phyloP scores from a whole-genome alignment of 2,888 invertebrate species.

The Eupithecia vulgata region DNA sequence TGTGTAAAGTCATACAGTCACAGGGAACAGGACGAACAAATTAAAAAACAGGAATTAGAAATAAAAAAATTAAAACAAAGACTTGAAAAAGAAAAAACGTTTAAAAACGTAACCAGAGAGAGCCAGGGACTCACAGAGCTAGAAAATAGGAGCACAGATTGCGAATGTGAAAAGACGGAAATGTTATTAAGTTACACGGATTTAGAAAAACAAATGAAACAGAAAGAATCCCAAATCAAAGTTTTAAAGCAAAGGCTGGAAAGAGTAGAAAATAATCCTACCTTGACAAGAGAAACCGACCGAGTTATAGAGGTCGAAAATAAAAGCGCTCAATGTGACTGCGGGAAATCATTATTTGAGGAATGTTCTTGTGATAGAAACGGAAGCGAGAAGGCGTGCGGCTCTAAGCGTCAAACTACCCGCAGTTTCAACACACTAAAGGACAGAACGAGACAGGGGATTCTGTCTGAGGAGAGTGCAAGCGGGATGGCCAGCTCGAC shows the following conservation, averaged over 20 bases:
- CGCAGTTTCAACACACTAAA: not conserved
- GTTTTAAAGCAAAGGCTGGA: slow-evolving; percentile 49
- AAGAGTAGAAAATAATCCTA: slow-evolving; percentile 31
- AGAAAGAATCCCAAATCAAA: slow-evolving; percentile 57
- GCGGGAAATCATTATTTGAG: not conserved
- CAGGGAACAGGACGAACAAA: not conserved
- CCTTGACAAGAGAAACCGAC: slow-evolving; percentile 21
- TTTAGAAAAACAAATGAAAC: slow-evolving; percentile 60
- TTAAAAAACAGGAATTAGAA: slow-evolving; percentile 50
- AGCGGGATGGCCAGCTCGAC: not conserved
- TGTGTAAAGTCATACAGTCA: not conserved
- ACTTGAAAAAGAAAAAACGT: slow-evolving; percentile 38
- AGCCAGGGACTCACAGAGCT: slow-evolving; percentile 10
- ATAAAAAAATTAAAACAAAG: slow-evolving; percentile 52
- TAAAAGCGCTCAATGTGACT: slow-evolving; percentile 7
- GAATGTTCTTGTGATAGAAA: slow-evolving; percentile 17
- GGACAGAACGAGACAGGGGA: not conserved
- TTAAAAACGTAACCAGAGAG: slow-evolving; percentile 20
- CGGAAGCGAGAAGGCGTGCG: slow-evolving; percentile 45
- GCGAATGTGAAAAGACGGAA: not conserved
- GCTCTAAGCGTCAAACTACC: slow-evolving; percentile 33
- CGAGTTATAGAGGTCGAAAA: slow-evolving; percentile 7
- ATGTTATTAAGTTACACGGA: slow-evolving; percentile 51
- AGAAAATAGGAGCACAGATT: slow-evolving; percentile 11
- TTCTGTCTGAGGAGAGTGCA: not conserved